A percentile compares a stretch with the other conserved stretches of the same genome.
These are phyloP conservation scores for Liposcelis brunnea DNA, from an alignment of 2,888 invertebrate genomes.

Conservation along the genomic window DNA sequence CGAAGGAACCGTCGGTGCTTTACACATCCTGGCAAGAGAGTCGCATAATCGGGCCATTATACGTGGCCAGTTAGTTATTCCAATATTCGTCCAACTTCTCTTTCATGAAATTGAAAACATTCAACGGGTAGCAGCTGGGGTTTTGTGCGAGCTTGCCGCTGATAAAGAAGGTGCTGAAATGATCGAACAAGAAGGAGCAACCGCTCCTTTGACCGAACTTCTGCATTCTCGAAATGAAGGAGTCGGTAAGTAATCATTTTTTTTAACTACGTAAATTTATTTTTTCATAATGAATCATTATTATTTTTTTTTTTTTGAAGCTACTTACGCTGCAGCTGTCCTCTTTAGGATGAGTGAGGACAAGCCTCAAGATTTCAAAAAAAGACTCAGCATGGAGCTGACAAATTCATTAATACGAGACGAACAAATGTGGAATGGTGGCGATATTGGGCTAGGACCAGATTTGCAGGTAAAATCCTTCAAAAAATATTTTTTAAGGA, in stretches of 20 bases:
- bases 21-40: conserved; percentile 92
- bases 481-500: no score
- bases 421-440: conserved; percentile 74
- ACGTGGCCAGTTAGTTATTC: conserved; percentile 79
- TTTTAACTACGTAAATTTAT: background rate
- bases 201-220: conserved; percentile 85
- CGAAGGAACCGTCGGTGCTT: conserved; percentile 92
- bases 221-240: conserved; percentile 95
- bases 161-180: conserved; percentile 96
- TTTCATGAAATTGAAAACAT: conserved; percentile 97
- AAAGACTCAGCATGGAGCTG: conserved; percentile 86
- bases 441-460: conserved; percentile 70
- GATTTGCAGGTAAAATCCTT: conserved; percentile 67
- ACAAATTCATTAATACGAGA: conserved; percentile 90
- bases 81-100: conserved; percentile 88
- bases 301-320: conserved; percentile 27
- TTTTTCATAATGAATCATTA: background rate
- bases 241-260: conserved; percentile 36
- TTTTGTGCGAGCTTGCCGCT: conserved; percentile 86
- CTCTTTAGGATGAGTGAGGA: conserved; percentile 97
- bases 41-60: conserved; percentile 84
- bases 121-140: conserved; percentile 91
- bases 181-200: conserved; percentile 94
- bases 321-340: conserved; percentile 95
- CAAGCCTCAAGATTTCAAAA: conserved; percentile 95